These are phyloP conservation scores for Argyrosomus regius DNA, from an alignment of 2,797 vertebrate genomes.

Conservation along the genomic window DNA sequence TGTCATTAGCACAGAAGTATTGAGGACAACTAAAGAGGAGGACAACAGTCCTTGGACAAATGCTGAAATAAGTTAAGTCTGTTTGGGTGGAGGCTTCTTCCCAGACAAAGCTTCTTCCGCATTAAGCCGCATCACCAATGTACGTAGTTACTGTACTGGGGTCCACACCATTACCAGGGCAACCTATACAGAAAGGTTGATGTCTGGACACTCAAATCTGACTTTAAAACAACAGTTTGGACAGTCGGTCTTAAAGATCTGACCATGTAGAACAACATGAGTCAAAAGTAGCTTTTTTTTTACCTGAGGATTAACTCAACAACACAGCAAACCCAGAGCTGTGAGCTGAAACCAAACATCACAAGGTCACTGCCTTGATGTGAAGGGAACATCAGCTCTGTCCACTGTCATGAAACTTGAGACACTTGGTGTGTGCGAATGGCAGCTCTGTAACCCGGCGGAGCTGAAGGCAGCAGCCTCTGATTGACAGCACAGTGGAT, in stretches of 20 bases:
- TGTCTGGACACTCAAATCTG: no score
- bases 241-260: not conserved
- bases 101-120: no score
- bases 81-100: no score
- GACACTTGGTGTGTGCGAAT: slow-evolving; percentile 1
- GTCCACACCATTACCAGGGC: no score
- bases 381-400: slow-evolving; percentile 13
- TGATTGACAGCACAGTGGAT: slow-evolving; percentile 66
- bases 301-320: not conserved
- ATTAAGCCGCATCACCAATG: no score
- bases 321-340: not conserved
- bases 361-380: slow-evolving; percentile 4
- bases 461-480: slow-evolving; percentile 38
- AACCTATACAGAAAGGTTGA: no score
- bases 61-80: no score
- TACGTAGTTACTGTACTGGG: no score
- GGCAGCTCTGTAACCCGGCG: not conserved
- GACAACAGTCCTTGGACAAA: no score
- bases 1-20: no score
- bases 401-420: not conserved
- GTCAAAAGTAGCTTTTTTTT: not conserved
- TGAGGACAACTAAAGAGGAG: no score
- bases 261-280: not conserved
- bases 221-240: no score
- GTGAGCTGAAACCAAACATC: not conserved